Percentiles rank a stretch among this genome's conserved stretches.
Evolutionary conservation across 2,888 invertebrate species (phyloP).

Genomic region (Aphrophora alni): DNA sequence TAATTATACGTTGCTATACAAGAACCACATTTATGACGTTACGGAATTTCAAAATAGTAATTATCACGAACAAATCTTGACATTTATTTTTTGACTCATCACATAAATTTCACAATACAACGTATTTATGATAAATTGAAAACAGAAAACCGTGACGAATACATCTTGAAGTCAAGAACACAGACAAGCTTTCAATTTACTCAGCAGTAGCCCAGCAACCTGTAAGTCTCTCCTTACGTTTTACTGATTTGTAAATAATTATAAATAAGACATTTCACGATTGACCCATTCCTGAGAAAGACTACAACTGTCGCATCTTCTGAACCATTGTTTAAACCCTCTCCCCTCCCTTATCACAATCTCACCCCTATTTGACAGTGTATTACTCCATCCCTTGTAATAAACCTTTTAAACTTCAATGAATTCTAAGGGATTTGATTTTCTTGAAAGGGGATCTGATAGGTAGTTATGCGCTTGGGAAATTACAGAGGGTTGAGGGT

Average conservation of each 20-base stretch:
- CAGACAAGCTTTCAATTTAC: no score
- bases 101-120: no score
- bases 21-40: no score
- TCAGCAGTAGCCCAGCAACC: no score
- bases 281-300: not conserved
- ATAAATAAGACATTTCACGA: not conserved
- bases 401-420: conserved; percentile 7
- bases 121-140: no score
- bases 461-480: not conserved
- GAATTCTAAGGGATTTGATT: conserved; percentile 9
- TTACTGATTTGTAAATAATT: not conserved
- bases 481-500: not conserved
- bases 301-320: not conserved
- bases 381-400: not conserved
- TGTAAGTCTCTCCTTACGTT: not conserved
- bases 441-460: not conserved
- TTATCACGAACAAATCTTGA: no score
- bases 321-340: not conserved
- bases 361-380: not conserved
- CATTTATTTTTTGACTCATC: no score
- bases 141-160: no score
- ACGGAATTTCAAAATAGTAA: no score
- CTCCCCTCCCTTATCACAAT: no score
- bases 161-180: no score
- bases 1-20: no score